Base-by-base conservation (phyloP, 2,888 invertebrate species). In the Cerastis rubricosa region DNA sequence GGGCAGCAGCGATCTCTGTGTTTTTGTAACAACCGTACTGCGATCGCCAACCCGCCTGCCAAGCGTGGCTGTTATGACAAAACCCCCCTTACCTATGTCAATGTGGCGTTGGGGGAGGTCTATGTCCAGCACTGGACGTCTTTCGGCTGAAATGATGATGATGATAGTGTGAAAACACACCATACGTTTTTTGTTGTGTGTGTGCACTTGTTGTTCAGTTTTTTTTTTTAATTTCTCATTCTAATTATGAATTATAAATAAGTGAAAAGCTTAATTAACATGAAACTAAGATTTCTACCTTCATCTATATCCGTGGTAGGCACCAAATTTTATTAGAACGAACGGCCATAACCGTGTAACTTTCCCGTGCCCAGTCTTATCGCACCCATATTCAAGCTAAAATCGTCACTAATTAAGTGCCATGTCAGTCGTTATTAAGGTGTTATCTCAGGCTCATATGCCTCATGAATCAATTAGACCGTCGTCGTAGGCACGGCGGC, bases 381-480 rank as follows among this genome's bases (percentile, higher is more conserved):
- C 90, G 80, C 83, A 84, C 71, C 83, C 85, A 76, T 83, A 84
- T 89, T 89, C 81, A 79, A 80, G 85, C 81, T 85, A 81, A 85
- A 91, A 90, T 89, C 86, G 85, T 88, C 89, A 86, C 90, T 91
- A 92, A 93, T 92, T 92, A 92, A 92, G 90, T 89, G 87, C 86
- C 86, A 75, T 90, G 89, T 90, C 91, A 90, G 89, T 86, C 90
- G 90, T 92, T 92, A 91, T 90, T 89, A 90, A 80, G 88, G 90
- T 77, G 90, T 93, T 93, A 93, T 93, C 93, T 89, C 80, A 85
- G 84, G 84, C 87, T 92, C 88, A 91, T 92, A 89, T 90, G 89
- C 89, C 90, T 90, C 91, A 90, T 93, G 93, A 93, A 94, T 94
- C 93, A 93, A 93, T 94, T 94, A 93, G 88, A 87, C 86, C 88